A percentile compares a stretch with the other conserved stretches of the same genome.
Conservation (phyloP, 2,797 vertebrate genomes). For the Pampus argenteus region DNA sequence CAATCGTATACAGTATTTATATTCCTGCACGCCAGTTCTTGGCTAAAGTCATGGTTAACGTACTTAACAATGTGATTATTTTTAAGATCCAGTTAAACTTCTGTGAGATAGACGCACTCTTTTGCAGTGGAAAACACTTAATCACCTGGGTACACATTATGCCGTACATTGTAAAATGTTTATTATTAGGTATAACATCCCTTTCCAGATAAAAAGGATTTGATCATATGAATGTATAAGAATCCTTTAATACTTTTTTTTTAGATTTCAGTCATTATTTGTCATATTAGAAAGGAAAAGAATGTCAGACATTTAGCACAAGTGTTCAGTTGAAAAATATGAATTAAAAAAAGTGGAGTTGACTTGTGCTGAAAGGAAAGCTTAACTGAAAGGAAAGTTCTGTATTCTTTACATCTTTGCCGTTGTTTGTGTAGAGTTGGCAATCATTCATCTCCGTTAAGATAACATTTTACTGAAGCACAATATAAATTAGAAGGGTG, state of each 20-base stretch:
- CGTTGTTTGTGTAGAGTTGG: neutral
- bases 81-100: slow-evolving; percentile 1
- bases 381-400: neutral
- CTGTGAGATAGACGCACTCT: neutral
- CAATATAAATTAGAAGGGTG: slow-evolving; percentile 4
- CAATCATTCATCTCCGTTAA: neutral
- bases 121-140: slow-evolving; percentile 8
- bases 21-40: too few relatives aligned
- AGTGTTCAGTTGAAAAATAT: neutral
- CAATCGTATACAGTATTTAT: too few relatives aligned
- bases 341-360: too few relatives aligned
- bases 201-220: neutral
- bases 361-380: too few relatives aligned
- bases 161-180: too few relatives aligned
- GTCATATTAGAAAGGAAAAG: neutral
- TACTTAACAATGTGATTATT: too few relatives aligned
- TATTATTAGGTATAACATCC: neutral
- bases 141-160: neutral
- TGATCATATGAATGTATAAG: too few relatives aligned
- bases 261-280: neutral
- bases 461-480: neutral
- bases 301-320: neutral
- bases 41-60: too few relatives aligned
- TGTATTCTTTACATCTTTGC: neutral
- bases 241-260: too few relatives aligned